Percentiles rank a stretch among this genome's conserved stretches.
These are phyloP conservation scores for Sclerurus mexicanus DNA, from an alignment of 2,113 vertebrate species.

Conservation along the genomic window DNA sequence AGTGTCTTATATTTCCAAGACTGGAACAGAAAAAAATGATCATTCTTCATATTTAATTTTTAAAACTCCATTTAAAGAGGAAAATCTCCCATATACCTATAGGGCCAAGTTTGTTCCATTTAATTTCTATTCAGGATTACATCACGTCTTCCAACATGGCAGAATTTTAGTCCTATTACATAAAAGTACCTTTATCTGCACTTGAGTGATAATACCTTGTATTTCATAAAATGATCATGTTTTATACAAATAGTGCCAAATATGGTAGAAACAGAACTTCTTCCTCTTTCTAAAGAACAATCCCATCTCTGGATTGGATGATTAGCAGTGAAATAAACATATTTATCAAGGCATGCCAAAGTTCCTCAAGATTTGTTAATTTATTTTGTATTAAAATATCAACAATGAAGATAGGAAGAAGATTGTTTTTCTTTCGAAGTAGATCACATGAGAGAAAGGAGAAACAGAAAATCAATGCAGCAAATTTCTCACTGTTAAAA, in stretches of 20 bases:
- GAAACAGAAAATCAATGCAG: not conserved
- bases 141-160: not conserved
- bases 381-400: not conserved
- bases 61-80: not conserved
- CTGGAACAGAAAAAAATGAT: not conserved
- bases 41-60: not conserved
- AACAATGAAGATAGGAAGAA: not conserved
- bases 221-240: not conserved
- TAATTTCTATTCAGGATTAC: not conserved
- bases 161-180: not conserved
- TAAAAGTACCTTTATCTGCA: not conserved
- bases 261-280: not conserved
- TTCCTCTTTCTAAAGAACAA: not conserved
- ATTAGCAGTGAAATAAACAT: not conserved
- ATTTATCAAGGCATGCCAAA: not conserved
- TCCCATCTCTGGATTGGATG: not conserved
- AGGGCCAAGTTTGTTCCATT: not conserved
- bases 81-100: not conserved
- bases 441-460: not conserved
- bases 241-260: not conserved
- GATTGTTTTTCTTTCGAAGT: not conserved
- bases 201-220: not conserved
- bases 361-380: not conserved
- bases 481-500: not conserved
- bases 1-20: not conserved